Evolutionary conservation across 2,888 invertebrate genomes (phyloP).

Genomic region (Callyntrura sp.): DNA sequence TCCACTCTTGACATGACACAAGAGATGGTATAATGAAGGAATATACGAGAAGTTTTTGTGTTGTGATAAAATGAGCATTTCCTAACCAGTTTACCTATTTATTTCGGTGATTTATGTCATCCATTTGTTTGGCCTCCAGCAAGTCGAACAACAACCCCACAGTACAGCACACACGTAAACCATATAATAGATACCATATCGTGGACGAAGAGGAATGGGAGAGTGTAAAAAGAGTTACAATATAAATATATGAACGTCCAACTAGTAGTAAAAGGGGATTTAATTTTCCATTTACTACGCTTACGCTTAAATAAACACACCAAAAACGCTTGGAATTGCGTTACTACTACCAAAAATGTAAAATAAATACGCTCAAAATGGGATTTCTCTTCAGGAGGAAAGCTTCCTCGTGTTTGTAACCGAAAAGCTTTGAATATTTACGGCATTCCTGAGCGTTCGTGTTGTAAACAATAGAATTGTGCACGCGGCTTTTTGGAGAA

Average conservation of each 20-base stretch:
- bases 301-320: conserved; percentile 16
- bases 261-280: conserved; percentile 23
- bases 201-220: not conserved
- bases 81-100: conserved; percentile 28
- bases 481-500: too few species aligned
- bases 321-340: not conserved
- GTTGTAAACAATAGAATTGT: too few species aligned
- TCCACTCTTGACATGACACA: conserved; percentile 7
- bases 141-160: too few species aligned
- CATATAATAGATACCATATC: too few species aligned
- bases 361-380: too few species aligned
- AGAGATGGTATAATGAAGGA: too few species aligned
- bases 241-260: too few species aligned
- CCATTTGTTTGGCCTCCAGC: conserved; percentile 40
- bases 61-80: conserved; percentile 12
- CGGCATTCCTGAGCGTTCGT: not conserved
- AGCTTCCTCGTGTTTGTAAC: too few species aligned
- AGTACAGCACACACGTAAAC: too few species aligned
- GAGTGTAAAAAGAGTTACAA: too few species aligned
- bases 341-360: not conserved
- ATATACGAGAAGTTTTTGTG: too few species aligned
- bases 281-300: conserved; percentile 23
- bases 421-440: not conserved
- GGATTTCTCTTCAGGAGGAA: not conserved
- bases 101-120: conserved; percentile 30